Evolutionary conservation across 2,113 vertebrate species (phyloP), one percentile per base, ranked within the genome.

Genomic region (Corythornis madagascariensis): DNA sequence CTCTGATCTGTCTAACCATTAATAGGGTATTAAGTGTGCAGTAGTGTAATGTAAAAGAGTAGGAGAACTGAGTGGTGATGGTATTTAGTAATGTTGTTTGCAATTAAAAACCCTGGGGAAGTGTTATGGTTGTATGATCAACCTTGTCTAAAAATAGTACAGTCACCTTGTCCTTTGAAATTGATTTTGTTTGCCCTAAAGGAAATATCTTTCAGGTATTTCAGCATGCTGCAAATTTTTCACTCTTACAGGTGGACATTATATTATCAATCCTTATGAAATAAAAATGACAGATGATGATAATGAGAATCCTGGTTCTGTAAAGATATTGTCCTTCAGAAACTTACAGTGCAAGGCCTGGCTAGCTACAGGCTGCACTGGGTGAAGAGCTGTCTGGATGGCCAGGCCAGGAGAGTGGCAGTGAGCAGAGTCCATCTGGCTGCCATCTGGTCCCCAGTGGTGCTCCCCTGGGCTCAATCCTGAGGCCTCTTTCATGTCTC

Each of bases 161-260:
- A 2, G 90, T 96, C 96, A 95, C 85, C 93, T 90, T 95, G 83
- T 69, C 92, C 88, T 83, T 78, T 15, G 29, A 69, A 84, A 91
- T 57, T 56, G 77, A 73, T 95, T 95, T 82, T 78, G 65, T 83
- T 52, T 60, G 33, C 70, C 53, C 53, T 45, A 78, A 94, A 94
- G 52, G 20, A 75, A 85, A 22, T 33, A 47, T 33, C 26, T 55
- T 80, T 52, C 14, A 61, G 72, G 61, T 74, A 74, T 63, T 73
- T 16, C 86, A 70, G 72, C 31, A 10, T n/a, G 35, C 82, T 92
- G 20, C 31, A 35, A 21, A 42, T 43, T 26, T 16, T 8, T 74
- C 15, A 24, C 55, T 87, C 33, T 40, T 76, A 78, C 59, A 92
- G 47, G 57, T 76, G 43, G 74, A 14, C 31, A 18, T 57, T 45